These are phyloP conservation scores for Xanthia togata DNA, from an alignment of 2,888 invertebrate species.

Conservation along the genomic window DNA sequence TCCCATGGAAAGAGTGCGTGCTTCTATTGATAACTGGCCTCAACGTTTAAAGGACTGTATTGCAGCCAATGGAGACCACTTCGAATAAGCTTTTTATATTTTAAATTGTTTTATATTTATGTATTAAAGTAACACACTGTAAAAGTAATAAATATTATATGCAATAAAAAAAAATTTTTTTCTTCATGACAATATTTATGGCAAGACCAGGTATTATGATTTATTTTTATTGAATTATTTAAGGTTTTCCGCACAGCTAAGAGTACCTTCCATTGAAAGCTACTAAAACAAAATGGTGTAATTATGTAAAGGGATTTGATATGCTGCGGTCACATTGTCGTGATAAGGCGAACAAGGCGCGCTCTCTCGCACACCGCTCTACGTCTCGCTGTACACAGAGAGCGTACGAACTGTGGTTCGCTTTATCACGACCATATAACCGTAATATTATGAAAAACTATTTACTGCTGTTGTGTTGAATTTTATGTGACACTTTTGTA, in stretches of 20 bases:
- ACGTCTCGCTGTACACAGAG: not conserved
- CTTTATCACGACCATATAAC: not conserved
- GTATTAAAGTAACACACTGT: too few species aligned
- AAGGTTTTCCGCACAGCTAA: not conserved
- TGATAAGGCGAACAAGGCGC: not conserved
- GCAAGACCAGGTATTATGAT: too few species aligned
- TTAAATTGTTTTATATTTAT: too few species aligned
- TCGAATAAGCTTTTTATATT: too few species aligned
- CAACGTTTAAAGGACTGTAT: too few species aligned
- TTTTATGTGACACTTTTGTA: slow-evolving; percentile 5
- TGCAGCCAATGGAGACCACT: too few species aligned
- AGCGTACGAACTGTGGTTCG: not conserved
- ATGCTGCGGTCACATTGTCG: not conserved
- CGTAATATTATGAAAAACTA: not conserved
- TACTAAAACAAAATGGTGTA: not conserved
- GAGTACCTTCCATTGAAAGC: not conserved
- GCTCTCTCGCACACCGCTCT: not conserved
- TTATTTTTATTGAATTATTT: too few species aligned
- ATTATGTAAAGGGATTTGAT: not conserved
- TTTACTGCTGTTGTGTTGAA: not conserved
- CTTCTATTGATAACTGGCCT: too few species aligned
- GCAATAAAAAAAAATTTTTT: too few species aligned
- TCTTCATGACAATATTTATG: too few species aligned
- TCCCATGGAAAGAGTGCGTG: too few species aligned
- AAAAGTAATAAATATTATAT: too few species aligned